Conservation (phyloP, 2,113 vertebrate genomes). For the Chrysemys picta region DNA sequence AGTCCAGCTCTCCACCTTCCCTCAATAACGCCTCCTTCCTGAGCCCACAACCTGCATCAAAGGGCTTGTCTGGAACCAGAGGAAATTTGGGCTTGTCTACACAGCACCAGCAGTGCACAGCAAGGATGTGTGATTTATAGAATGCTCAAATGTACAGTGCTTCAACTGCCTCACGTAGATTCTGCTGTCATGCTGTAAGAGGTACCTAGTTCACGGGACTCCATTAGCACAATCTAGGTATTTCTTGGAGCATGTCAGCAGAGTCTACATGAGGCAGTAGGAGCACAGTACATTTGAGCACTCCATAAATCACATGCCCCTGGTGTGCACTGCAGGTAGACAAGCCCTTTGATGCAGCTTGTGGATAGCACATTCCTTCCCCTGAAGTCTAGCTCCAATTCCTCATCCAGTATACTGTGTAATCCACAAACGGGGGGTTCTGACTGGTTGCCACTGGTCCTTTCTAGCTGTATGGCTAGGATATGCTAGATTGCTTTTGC, state of each 20-base stretch:
- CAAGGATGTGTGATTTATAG: too few species aligned
- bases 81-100: neutral
- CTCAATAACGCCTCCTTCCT: neutral
- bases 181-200: neutral
- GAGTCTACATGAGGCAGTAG: neutral
- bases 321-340: neutral
- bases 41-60: neutral
- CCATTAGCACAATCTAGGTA: neutral
- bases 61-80: neutral
- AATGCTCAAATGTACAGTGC: too few species aligned
- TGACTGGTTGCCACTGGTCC: neutral
- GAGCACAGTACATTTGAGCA: neutral
- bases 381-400: neutral
- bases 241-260: neutral
- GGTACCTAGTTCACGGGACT: neutral
- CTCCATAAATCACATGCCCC: neutral
- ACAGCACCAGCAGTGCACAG: too few species aligned
- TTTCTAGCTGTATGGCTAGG: neutral
- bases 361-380: neutral
- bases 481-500: neutral
- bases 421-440: neutral
- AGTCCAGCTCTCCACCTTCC: neutral
- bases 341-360: fast-evolving
- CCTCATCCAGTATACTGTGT: neutral
- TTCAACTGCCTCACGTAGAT: too few species aligned